phyloP scores from a whole-genome alignment of 2,888 invertebrate genomes.

The Epistrophe eligans region DNA sequence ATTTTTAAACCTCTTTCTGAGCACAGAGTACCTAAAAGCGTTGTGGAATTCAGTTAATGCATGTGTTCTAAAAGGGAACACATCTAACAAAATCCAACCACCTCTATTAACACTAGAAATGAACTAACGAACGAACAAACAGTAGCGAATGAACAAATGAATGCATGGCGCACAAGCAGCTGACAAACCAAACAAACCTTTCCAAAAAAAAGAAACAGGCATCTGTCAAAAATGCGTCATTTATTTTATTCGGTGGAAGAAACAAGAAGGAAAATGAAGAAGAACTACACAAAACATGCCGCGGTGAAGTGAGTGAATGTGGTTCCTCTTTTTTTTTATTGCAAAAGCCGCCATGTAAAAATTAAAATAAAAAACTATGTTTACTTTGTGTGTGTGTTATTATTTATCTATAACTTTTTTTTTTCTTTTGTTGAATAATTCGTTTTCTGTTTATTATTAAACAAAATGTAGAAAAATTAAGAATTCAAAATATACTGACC shows the following conservation, averaged over 20 bases:
- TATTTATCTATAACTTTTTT: conserved; percentile 20
- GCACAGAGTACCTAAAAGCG: too few relatives aligned
- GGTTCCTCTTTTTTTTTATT: conserved; percentile 3
- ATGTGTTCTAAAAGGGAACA: too few relatives aligned
- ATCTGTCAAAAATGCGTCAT: conserved; percentile 76
- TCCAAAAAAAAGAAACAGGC: conserved; percentile 45
- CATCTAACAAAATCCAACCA: not conserved
- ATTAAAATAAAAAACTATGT: conserved; percentile 33
- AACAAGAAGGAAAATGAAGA: conserved; percentile 11
- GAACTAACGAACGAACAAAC: conserved; percentile 36
- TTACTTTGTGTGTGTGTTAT: conserved; percentile 9
- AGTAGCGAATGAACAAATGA: conserved; percentile 21
- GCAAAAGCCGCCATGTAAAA: conserved; percentile 55
- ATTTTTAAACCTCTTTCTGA: too few relatives aligned
- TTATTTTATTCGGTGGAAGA: conserved; percentile 52
- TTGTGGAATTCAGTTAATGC: too few relatives aligned
- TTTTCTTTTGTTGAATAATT: conserved; percentile 9
- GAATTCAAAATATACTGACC: not conserved
- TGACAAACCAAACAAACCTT: conserved; percentile 70
- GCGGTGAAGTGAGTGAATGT: conserved; percentile 17
- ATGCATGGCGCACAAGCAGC: conserved; percentile 53
- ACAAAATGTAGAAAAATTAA: conserved; percentile 9
- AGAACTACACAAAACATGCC: conserved; percentile 31
- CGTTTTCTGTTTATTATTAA: conserved; percentile 16
- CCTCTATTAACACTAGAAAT: conserved; percentile 48